Base-by-base conservation (phyloP, 2,888 invertebrate genomes). In the Monopis laevigella region DNA sequence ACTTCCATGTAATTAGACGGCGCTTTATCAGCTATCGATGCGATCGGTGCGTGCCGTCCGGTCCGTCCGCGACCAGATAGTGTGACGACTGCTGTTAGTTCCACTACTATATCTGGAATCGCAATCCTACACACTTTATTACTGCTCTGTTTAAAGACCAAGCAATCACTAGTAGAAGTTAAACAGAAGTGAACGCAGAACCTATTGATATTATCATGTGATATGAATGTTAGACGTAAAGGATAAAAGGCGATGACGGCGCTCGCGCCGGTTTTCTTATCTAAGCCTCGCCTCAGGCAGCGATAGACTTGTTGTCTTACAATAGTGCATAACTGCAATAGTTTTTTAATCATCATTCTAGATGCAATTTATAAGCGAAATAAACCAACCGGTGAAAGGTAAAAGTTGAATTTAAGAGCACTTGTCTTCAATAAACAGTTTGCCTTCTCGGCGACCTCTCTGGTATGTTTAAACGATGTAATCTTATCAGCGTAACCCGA, bases 401-500 rank as follows among this genome's bases (percentile, higher is more conserved):
- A 36, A 21, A 36, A 36, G 36, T 13, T 36, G 21, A 36, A 36
- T 36, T 24, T 36, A 36, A 36, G 36, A 11, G 36, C 7, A 36
- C 14, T 36, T 36, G 19, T 36, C 36, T 36, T 21, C 36, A 17
- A 36, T 36, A 36, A 36, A 36, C 19, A 21, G 36, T 16, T 21
- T 21, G 17, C 21, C 21, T 19, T 36, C 36, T 41, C 38, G 27
- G n/a, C 38, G 38, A 42, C 42, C 42, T 38, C 30, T 30, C 6
- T 18, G 42, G 38, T 38, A 42, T 42, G 28, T 30, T 34, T 38
- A 30, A 36, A 30, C 21, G 42, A 42, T 42, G 42, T 42, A 29
- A 42, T 42, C 42, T 42, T 42, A 42, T 42, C 42, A 38, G 38
- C 21, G 38, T 30, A 34, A 39, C 42, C 38, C 29, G 24, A 13